A percentile compares a stretch with the other conserved stretches of the same genome.
These are phyloP conservation scores for Auanema sp. DNA, from an alignment of 2,888 invertebrate species.

Conservation along the genomic window DNA sequence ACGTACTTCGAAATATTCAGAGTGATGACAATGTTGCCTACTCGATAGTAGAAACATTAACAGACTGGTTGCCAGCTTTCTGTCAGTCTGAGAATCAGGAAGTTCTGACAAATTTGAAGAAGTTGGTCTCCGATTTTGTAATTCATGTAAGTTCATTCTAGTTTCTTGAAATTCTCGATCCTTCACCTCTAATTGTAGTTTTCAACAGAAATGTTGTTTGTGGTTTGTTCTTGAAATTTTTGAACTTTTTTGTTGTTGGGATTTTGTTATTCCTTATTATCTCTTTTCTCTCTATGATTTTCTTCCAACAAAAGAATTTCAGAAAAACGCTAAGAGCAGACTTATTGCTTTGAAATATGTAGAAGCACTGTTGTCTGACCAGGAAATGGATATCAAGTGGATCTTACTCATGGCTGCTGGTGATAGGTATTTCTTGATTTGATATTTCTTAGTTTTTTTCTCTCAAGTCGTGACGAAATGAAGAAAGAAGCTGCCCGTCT, in stretches of 20 bases:
- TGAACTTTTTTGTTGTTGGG: slow-evolving; percentile 1
- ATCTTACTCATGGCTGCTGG: slow-evolving; percentile 35
- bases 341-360: slow-evolving; percentile 45
- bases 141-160: slow-evolving; percentile 27
- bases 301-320: slow-evolving; percentile 9
- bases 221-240: not conserved
- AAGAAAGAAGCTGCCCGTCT: slow-evolving; percentile 34
- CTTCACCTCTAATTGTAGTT: not conserved
- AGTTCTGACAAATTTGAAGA: slow-evolving; percentile 19
- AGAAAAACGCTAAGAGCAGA: slow-evolving; percentile 32
- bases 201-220: not conserved
- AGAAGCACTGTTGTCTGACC: slow-evolving; percentile 37
- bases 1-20: slow-evolving; percentile 8
- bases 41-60: slow-evolving; percentile 40
- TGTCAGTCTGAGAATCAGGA: slow-evolving; percentile 9
- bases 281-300: not conserved
- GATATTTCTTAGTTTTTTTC: not conserved
- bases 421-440: slow-evolving; percentile 19
- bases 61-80: slow-evolving; percentile 39
- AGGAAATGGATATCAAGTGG: slow-evolving; percentile 41
- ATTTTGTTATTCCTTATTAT: not conserved
- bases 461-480: slow-evolving; percentile 33
- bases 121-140: slow-evolving; percentile 29
- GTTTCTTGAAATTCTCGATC: too few species aligned
- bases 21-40: slow-evolving; percentile 34